These are phyloP conservation scores for Falco concolor DNA, from an alignment of 2,797 vertebrate genomes.

Conservation along the genomic window DNA sequence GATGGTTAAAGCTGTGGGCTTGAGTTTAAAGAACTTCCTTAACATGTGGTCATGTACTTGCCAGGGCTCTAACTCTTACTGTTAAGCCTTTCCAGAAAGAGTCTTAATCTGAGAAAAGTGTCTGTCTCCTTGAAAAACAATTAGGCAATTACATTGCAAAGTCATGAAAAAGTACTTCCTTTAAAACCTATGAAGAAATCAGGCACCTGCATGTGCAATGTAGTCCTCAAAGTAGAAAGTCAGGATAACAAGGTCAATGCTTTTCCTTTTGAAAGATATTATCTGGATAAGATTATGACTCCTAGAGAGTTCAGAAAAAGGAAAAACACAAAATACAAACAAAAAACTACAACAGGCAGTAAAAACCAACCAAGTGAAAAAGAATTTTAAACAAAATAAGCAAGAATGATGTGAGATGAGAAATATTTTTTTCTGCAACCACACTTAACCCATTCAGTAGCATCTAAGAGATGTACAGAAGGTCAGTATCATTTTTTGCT, in stretches of 20 bases:
- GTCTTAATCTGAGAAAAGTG: not conserved
- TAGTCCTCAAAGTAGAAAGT: slow-evolving; percentile 13
- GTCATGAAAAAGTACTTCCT: slow-evolving; percentile 40
- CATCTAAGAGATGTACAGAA: not conserved
- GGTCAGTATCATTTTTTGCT: not conserved
- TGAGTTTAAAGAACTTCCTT: not conserved
- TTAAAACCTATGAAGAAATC: slow-evolving; percentile 33
- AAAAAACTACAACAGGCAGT: not conserved
- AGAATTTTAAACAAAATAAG: not conserved
- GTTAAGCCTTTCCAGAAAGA: not conserved
- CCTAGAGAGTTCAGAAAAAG: not conserved
- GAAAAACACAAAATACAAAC: not conserved
- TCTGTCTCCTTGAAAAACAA: slow-evolving; percentile 30
- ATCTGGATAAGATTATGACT: not conserved
- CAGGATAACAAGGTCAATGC: slow-evolving; percentile 26
- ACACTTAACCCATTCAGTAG: not conserved
- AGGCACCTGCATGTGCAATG: not conserved
- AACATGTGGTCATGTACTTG: not conserved
- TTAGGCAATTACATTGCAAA: slow-evolving; percentile 9
- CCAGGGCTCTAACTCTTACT: not conserved
- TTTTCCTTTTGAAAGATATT: slow-evolving; percentile 22
- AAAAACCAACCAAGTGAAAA: not conserved
- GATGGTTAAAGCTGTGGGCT: not conserved
- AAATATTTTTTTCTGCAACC: not conserved
- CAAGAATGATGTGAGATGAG: not conserved